Percentiles rank a stretch among this genome's conserved stretches.
phyloP scores from a whole-genome alignment of 2,888 invertebrate genomes.

The Morpho achilles region DNA sequence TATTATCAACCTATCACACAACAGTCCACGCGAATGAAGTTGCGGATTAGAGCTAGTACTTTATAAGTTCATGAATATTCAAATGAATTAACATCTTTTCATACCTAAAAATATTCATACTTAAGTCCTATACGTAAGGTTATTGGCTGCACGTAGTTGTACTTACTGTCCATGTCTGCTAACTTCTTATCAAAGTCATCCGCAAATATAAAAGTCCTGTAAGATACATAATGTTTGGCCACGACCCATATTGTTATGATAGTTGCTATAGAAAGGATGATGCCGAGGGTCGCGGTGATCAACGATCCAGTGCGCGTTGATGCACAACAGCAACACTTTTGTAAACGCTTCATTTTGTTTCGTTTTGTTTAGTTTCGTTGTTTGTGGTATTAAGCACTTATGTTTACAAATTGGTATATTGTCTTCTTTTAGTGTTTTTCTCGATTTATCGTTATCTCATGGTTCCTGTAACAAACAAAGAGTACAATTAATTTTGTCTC shows the following conservation, averaged over 20 bases:
- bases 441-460: constrained; percentile 28
- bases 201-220: constrained; percentile 88
- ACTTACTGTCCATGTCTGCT: constrained; percentile 82
- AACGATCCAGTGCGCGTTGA: constrained; percentile 87
- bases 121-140: no score
- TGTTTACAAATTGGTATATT: neutral
- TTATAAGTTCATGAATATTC: no score
- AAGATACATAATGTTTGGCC: constrained; percentile 79
- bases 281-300: constrained; percentile 84
- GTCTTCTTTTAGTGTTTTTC: neutral
- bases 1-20: no score
- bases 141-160: neutral
- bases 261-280: constrained; percentile 85
- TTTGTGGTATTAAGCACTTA: neutral
- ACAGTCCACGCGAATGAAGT: no score
- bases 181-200: constrained; percentile 73
- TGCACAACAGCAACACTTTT: constrained; percentile 85
- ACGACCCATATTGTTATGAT: constrained; percentile 83
- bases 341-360: constrained; percentile 72
- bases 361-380: constrained; percentile 2
- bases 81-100: no score
- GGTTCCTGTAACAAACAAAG: constrained; percentile 32
- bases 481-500: neutral
- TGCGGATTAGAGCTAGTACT: no score
- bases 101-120: no score